phyloP scores from a whole-genome alignment of 2,797 vertebrate genomes.

The Acanthiza pusilla region DNA sequence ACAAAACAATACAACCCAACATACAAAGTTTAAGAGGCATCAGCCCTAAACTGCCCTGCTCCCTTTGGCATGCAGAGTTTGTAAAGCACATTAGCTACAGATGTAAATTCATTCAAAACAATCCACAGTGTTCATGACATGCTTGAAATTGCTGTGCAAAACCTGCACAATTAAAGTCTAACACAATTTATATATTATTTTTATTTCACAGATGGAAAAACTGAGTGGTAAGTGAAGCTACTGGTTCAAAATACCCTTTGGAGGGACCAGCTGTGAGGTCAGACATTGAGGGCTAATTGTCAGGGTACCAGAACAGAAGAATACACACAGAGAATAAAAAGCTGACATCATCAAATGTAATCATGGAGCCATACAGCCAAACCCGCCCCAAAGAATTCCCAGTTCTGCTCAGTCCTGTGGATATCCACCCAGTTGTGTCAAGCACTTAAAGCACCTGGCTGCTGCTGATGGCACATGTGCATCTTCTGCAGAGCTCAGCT shows the following conservation, averaged over 20 bases:
- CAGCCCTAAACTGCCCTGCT: neutral
- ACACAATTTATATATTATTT: neutral
- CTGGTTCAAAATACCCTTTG: neutral
- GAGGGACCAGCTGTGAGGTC: neutral
- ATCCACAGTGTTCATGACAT: accelerated
- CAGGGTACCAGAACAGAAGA: neutral
- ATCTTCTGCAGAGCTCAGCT: neutral
- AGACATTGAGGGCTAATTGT: neutral
- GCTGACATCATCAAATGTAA: accelerated
- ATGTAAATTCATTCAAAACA: neutral
- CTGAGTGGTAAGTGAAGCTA: neutral
- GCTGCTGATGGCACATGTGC: neutral
- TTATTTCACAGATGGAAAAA: neutral
- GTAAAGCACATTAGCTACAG: neutral
- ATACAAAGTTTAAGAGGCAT: neutral
- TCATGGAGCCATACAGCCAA: neutral
- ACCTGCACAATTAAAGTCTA: neutral
- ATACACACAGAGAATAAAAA: neutral
- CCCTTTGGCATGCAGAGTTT: neutral
- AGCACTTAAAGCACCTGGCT: accelerated
- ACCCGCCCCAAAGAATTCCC: neutral
- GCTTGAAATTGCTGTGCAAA: neutral
- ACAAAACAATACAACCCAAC: neutral
- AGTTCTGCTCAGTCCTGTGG: neutral
- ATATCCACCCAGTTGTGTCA: neutral